A percentile compares a stretch with the other conserved stretches of the same genome.
phyloP scores from a whole-genome alignment of 2,888 invertebrate genomes.

The Lottia scabra region DNA sequence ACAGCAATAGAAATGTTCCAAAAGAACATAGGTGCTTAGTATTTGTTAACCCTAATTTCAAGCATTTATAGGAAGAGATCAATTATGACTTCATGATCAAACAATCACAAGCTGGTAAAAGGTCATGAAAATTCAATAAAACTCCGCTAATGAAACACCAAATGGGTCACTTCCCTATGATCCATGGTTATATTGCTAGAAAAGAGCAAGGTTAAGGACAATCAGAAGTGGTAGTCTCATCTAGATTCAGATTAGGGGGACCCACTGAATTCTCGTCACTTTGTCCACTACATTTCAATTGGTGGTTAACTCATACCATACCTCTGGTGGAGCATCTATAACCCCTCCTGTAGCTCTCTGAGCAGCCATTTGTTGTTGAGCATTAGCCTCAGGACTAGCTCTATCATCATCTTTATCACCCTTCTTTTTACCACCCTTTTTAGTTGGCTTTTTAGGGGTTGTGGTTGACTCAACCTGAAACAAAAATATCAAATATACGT shows the following conservation, averaged over 20 bases:
- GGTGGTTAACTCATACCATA: constrained; percentile 3
- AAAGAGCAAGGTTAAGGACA: neutral
- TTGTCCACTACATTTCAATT: neutral
- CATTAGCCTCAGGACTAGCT: constrained; percentile 55
- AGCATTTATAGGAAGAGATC: no score
- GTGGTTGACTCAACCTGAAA: constrained; percentile 8
- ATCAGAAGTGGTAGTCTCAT: constrained; percentile 3
- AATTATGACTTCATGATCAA: no score
- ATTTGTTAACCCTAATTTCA: no score
- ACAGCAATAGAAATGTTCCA: no score
- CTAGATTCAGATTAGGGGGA: constrained; percentile 3
- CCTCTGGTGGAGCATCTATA: constrained; percentile 54
- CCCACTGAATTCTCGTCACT: neutral
- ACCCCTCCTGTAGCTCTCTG: constrained; percentile 56
- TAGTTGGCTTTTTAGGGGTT: constrained; percentile 19
- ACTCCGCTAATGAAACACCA: neutral
- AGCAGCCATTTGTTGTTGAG: constrained; percentile 62
- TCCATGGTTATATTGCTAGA: neutral
- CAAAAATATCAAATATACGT: neutral
- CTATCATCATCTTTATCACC: constrained; percentile 39
- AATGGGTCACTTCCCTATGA: neutral
- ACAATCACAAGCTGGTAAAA: no score
- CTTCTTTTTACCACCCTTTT: constrained; percentile 41
- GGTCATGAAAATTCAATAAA: no score
- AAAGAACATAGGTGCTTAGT: no score